Percentiles rank a stretch among this genome's conserved stretches.
Conservation (phyloP, 2,113 vertebrate species). For the Cottus gobio region DNA sequence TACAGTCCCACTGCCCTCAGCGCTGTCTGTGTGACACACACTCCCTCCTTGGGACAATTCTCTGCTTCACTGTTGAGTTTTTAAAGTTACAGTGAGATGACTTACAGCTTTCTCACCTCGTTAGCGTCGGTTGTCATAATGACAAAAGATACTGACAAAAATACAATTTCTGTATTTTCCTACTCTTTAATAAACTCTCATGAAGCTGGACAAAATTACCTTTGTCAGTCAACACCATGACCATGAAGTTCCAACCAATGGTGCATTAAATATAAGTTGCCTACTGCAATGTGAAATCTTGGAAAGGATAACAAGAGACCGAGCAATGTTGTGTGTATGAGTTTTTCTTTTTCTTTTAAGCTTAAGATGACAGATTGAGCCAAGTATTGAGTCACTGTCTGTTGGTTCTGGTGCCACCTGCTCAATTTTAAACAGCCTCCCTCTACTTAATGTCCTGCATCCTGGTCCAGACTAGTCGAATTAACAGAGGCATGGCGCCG, state of each 20-base stretch:
- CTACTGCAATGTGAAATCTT: neutral
- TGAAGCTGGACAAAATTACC: neutral
- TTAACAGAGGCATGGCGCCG: constrained; percentile 1
- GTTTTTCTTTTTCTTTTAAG: constrained; percentile 6
- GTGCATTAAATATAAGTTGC: neutral
- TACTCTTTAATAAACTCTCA: neutral
- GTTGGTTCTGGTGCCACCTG: constrained; percentile 48
- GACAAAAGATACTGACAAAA: neutral
- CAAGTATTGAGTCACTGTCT: constrained; percentile 43
- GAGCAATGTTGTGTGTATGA: neutral
- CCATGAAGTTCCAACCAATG: neutral
- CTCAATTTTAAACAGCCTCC: constrained; percentile 47
- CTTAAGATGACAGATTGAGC: constrained; percentile 42
- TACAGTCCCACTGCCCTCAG: constrained; percentile 82
- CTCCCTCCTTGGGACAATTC: constrained; percentile 19
- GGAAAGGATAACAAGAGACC: neutral
- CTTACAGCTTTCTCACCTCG: neutral
- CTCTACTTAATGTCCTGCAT: constrained; percentile 23
- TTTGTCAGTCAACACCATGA: neutral
- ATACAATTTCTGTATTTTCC: neutral
- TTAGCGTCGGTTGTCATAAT: neutral
- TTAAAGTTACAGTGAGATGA: constrained; percentile 28
- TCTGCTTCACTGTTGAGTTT: constrained; percentile 2
- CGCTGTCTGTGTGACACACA: constrained; percentile 49
- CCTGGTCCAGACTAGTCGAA: constrained; percentile 26